Evolutionary conservation across 2,797 vertebrate species (phyloP).

Genomic region (Eleutherodactylus coqui): DNA sequence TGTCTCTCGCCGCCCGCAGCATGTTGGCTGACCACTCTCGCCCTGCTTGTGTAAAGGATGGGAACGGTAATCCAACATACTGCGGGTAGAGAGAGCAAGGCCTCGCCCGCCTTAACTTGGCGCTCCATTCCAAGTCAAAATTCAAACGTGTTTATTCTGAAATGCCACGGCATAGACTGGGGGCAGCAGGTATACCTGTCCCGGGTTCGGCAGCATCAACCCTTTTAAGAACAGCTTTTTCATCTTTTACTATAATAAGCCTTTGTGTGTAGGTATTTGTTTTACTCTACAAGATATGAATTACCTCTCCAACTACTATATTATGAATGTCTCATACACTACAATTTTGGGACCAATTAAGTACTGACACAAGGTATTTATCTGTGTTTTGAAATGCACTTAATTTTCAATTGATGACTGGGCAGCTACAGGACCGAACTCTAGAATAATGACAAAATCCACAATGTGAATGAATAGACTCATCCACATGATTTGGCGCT

Average conservation of each 20-base stretch:
- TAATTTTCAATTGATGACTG: not conserved
- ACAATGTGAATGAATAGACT: not conserved
- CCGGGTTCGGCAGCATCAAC: too few species aligned
- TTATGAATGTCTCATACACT: constrained; percentile 7
- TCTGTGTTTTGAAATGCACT: not conserved
- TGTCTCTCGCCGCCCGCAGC: too few species aligned
- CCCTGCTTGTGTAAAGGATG: too few species aligned
- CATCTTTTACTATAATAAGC: not conserved
- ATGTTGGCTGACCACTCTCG: too few species aligned
- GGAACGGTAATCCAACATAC: too few species aligned
- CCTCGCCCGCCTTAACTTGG: too few species aligned
- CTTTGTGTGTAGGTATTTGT: not conserved
- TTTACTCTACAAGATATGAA: not conserved
- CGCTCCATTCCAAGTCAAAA: too few species aligned
- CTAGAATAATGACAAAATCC: not conserved
- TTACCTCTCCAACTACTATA: not conserved
- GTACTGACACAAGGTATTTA: constrained; percentile 16
- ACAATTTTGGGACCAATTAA: constrained; percentile 22
- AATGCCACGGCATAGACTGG: too few species aligned
- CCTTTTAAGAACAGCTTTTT: too few species aligned
- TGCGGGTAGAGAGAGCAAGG: too few species aligned
- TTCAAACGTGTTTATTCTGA: too few species aligned
- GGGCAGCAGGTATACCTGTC: too few species aligned
- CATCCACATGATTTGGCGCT: not conserved
- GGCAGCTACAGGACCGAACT: constrained; percentile 30